These are phyloP conservation scores for Fragum fragum DNA, from an alignment of 2,888 invertebrate species.

Conservation along the genomic window DNA sequence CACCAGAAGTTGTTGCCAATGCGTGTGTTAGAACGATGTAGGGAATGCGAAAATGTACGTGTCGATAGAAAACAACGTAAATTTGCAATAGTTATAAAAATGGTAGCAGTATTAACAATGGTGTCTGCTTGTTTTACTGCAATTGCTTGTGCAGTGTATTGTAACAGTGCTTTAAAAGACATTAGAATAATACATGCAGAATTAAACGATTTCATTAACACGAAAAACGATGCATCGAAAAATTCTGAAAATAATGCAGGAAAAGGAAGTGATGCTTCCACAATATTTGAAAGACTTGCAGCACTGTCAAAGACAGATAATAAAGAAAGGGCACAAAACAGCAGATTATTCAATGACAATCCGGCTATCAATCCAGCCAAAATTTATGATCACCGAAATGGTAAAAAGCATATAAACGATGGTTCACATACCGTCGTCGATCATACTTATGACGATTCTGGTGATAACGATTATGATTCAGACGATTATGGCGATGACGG, in stretches of 20 bases:
- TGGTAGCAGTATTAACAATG: neutral
- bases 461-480: neutral
- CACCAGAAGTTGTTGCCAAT: neutral
- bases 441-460: neutral
- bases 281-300: too few species aligned
- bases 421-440: too few species aligned
- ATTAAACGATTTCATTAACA: neutral
- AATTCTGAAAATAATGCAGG: neutral
- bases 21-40: neutral
- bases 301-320: too few species aligned
- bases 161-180: neutral
- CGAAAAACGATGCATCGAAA: neutral
- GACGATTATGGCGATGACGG: neutral
- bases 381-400: too few species aligned
- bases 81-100: neutral
- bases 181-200: neutral
- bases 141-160: slow-evolving; percentile 13
- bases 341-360: too few species aligned
- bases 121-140: slow-evolving; percentile 14
- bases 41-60: neutral
- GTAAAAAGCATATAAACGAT: too few species aligned
- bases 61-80: neutral
- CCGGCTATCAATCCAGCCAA: too few species aligned
- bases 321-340: too few species aligned
- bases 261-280: neutral